These are phyloP conservation scores for Panzeria rudis DNA, from an alignment of 2,888 invertebrate species.

Conservation along the genomic window DNA sequence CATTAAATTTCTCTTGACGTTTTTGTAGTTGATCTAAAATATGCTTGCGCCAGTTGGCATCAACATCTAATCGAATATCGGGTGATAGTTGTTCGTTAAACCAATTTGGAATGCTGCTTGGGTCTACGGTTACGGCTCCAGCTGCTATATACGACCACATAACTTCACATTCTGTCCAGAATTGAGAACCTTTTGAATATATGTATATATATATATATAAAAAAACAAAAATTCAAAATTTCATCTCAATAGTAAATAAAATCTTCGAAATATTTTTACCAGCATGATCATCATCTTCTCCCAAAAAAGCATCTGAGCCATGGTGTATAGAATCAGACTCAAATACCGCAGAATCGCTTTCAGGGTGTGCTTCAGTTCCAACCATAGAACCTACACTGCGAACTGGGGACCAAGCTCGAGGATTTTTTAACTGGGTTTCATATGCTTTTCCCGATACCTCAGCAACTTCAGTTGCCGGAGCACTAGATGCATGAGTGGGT, in stretches of 20 bases:
- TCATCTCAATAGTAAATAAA: neutral
- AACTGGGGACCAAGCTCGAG: slow-evolving; percentile 94
- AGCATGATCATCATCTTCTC: slow-evolving; percentile 89
- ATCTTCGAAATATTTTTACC: slow-evolving; percentile 49
- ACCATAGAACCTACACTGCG: slow-evolving; percentile 93
- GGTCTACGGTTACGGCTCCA: slow-evolving; percentile 91
- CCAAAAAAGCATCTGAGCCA: slow-evolving; percentile 90
- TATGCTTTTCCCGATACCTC: slow-evolving; percentile 88
- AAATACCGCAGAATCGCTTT: slow-evolving; percentile 92
- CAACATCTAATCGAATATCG: slow-evolving; percentile 86
- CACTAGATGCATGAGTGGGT: slow-evolving; percentile 80
- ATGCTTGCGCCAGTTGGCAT: slow-evolving; percentile 90
- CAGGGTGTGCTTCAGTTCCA: slow-evolving; percentile 93
- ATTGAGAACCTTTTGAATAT: slow-evolving; percentile 84
- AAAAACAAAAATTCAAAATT: neutral
- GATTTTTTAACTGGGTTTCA: slow-evolving; percentile 90
- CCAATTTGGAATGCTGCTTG: slow-evolving; percentile 91
- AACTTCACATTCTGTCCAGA: slow-evolving; percentile 92
- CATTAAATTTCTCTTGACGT: slow-evolving; percentile 84
- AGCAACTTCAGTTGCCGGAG: slow-evolving; percentile 84
- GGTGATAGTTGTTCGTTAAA: slow-evolving; percentile 85
- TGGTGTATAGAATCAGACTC: slow-evolving; percentile 88
- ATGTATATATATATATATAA: no score
- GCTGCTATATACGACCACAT: slow-evolving; percentile 92
- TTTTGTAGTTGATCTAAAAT: slow-evolving; percentile 88